phyloP scores from a whole-genome alignment of 2,113 vertebrate genomes.

The Amia ocellicauda region DNA sequence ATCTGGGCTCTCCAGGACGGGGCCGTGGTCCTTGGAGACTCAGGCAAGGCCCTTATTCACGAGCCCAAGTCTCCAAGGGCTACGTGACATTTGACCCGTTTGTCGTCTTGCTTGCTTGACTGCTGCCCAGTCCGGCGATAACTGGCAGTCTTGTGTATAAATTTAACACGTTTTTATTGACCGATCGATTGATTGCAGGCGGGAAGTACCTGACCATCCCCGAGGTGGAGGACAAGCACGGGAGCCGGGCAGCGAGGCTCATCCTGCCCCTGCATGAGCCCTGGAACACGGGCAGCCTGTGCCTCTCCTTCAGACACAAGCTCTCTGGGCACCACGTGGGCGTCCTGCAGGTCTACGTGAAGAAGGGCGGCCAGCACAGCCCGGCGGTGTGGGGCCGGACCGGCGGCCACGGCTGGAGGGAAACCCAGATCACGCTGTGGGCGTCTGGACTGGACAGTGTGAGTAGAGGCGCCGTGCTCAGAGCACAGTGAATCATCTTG shows the following conservation, averaged over 20 bases:
- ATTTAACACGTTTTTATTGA: too few relatives aligned
- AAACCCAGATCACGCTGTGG: slow-evolving; percentile 78
- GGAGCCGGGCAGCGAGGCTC: slow-evolving; percentile 73
- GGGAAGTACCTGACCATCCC: slow-evolving; percentile 83
- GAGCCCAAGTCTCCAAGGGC: too few relatives aligned
- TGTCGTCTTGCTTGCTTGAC: too few relatives aligned
- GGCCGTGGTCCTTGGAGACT: too few relatives aligned
- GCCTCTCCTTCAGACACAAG: slow-evolving; percentile 87
- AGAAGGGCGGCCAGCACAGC: slow-evolving; percentile 70
- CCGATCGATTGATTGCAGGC: slow-evolving; percentile 70
- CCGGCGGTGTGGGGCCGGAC: slow-evolving; percentile 85
- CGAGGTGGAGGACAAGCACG: slow-evolving; percentile 64
- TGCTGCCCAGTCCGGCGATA: too few relatives aligned
- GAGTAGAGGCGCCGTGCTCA: too few relatives aligned
- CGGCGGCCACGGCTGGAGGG: slow-evolving; percentile 83
- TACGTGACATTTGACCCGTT: too few relatives aligned
- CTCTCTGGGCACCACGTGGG: slow-evolving; percentile 78
- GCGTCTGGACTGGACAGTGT: slow-evolving; percentile 79
- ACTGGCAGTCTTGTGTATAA: too few relatives aligned
- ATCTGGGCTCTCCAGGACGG: too few relatives aligned
- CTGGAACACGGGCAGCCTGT: slow-evolving; percentile 72
- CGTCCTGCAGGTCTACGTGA: slow-evolving; percentile 85
- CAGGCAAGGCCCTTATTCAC: too few relatives aligned
- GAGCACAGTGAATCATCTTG: too few relatives aligned
- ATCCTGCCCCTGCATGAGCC: slow-evolving; percentile 69